These are phyloP conservation scores for Melitaea cinxia DNA, from an alignment of 1,140 invertebrate genomes.

Conservation along the genomic window DNA sequence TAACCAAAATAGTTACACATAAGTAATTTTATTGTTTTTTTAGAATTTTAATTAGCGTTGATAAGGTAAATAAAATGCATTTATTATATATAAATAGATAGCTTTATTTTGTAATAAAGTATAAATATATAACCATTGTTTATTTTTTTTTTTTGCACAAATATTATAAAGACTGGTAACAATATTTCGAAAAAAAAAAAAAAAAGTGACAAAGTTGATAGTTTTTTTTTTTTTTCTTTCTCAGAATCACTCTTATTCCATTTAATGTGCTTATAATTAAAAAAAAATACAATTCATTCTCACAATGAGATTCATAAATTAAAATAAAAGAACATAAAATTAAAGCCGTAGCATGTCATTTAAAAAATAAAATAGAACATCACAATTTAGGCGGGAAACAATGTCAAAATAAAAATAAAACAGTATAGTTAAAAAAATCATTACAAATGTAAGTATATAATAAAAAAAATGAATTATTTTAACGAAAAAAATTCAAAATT, in stretches of 20 bases:
- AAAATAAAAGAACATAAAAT: constrained; percentile 26
- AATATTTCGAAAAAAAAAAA: too few relatives aligned
- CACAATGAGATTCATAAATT: constrained; percentile 16
- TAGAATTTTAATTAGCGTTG: not conserved
- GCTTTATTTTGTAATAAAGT: constrained; percentile 38
- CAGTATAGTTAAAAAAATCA: too few relatives aligned
- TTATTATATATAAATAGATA: constrained; percentile 41
- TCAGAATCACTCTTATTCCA: not conserved
- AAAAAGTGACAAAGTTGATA: not conserved
- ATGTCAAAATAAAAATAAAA: not conserved
- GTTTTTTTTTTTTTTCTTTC: not conserved
- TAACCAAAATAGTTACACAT: too few relatives aligned
- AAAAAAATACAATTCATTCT: not conserved
- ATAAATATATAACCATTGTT: not conserved
- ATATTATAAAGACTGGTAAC: too few relatives aligned
- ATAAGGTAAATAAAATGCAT: constrained; percentile 38
- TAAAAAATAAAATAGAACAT: not conserved
- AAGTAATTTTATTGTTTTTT: not conserved
- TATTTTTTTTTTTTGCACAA: too few relatives aligned
- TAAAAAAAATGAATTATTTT: too few relatives aligned
- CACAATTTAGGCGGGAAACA: constrained; percentile 3
- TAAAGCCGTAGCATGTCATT: constrained; percentile 27
- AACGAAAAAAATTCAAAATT: too few relatives aligned
- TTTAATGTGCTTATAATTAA: not conserved
- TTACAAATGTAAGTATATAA: too few relatives aligned